Conservation (phyloP, 1,140 invertebrate genomes). For the Harpegnathos saltator region DNA sequence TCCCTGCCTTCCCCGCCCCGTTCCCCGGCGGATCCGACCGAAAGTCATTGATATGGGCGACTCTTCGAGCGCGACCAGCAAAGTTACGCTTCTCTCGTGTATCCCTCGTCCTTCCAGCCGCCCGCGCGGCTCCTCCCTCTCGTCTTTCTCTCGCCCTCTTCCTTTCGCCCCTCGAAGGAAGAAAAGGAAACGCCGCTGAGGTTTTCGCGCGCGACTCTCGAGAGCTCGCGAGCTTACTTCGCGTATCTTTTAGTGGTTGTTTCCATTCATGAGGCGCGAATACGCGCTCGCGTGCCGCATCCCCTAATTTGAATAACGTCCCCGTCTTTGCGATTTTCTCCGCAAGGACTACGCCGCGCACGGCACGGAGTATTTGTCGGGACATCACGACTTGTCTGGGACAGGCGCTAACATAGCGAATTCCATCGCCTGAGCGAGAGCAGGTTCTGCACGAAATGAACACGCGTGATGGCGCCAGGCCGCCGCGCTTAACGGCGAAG, state of each 20-base stretch:
- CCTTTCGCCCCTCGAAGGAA: background rate
- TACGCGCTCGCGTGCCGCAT: constrained; percentile 11
- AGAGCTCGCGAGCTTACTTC: constrained; percentile 37
- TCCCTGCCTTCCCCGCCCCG: too few species aligned
- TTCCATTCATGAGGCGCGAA: constrained; percentile 68
- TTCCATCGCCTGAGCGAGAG: too few species aligned
- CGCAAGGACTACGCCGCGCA: constrained; percentile 1
- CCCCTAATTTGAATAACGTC: constrained; percentile 73
- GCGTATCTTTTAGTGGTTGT: constrained; percentile 57
- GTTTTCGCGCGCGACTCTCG: constrained; percentile 27
- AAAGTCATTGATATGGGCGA: background rate
- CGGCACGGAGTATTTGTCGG: constrained; percentile 19
- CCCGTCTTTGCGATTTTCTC: constrained; percentile 48
- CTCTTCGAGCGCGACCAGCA: background rate
- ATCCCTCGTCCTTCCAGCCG: background rate
- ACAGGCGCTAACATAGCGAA: background rate
- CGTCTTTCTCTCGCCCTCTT: too few species aligned
- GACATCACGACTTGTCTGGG: too few species aligned
- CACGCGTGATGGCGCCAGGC: too few species aligned
- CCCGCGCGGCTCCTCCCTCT: too few species aligned
- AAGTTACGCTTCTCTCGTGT: constrained; percentile 4
- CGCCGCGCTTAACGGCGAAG: too few species aligned
- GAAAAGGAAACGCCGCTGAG: background rate
- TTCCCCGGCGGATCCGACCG: background rate
- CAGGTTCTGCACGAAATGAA: too few species aligned